These are phyloP conservation scores for Prunella strophiata DNA, from an alignment of 2,797 vertebrate genomes.

Conservation along the genomic window DNA sequence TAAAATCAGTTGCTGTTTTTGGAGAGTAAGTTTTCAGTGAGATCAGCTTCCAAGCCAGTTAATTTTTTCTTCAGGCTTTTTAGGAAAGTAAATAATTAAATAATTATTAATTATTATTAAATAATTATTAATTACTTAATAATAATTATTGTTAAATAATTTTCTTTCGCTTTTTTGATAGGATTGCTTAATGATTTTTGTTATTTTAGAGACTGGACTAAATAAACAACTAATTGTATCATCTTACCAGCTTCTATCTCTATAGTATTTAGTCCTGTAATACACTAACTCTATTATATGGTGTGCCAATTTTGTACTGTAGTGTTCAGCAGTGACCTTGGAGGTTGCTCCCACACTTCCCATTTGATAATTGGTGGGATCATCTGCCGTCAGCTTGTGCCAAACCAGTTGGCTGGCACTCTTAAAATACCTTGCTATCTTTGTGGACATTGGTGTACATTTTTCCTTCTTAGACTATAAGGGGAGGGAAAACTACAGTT, in stretches of 20 bases:
- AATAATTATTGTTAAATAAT: too few species aligned
- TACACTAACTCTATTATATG: background rate
- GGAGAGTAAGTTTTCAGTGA: background rate
- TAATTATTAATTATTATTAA: too few species aligned
- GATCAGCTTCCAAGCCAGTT: background rate
- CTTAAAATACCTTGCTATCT: background rate
- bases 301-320: background rate
- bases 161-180: background rate
- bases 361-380: background rate
- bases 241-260: background rate
- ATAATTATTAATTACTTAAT: too few species aligned
- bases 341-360: background rate
- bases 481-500: background rate
- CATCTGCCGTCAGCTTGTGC: background rate
- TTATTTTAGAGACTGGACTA: background rate
- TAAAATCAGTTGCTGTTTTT: background rate
- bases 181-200: background rate
- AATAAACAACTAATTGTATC: background rate
- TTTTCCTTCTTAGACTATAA: background rate
- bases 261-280: background rate
- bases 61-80: background rate
- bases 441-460: background rate
- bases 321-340: background rate
- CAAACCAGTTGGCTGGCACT: background rate
- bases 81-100: too few species aligned